These are phyloP conservation scores for Aphaenogaster ashmeadi DNA, from an alignment of 1,140 invertebrate genomes.

Conservation along the genomic window DNA sequence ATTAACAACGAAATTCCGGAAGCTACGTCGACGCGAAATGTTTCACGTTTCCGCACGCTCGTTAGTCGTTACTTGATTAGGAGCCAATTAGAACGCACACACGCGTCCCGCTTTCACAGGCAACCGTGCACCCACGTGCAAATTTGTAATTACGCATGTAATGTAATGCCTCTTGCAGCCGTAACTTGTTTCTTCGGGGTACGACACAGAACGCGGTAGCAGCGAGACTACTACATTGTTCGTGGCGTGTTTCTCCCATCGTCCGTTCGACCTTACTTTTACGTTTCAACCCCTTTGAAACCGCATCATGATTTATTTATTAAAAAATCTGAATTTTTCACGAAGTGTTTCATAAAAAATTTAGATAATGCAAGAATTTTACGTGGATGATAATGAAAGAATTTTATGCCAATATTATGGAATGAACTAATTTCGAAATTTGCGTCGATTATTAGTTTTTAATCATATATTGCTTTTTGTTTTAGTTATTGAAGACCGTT, in stretches of 20 bases:
- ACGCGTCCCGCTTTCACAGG: conserved; percentile 13
- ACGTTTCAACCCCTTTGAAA: no score
- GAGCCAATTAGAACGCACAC: conserved; percentile 27
- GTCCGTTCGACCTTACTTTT: no score
- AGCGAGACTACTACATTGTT: not conserved
- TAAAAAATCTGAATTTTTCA: not conserved
- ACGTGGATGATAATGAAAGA: not conserved
- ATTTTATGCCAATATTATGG: not conserved
- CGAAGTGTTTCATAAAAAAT: not conserved
- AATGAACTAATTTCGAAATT: not conserved
- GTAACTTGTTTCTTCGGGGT: conserved; percentile 26
- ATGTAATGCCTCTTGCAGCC: conserved; percentile 4
- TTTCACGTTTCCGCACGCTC: conserved; percentile 39
- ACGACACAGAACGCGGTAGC: not conserved
- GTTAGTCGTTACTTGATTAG: conserved; percentile 55
- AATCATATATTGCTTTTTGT: not conserved
- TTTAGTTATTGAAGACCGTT: not conserved
- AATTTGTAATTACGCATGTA: conserved; percentile 53
- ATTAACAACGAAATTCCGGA: conserved; percentile 41
- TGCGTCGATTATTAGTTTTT: not conserved
- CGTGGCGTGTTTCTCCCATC: not conserved
- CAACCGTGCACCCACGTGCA: conserved; percentile 19
- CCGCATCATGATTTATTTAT: not conserved
- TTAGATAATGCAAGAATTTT: not conserved
- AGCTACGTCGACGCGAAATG: conserved; percentile 27